phyloP scores from a whole-genome alignment of 2,113 vertebrate species.

The Phrynocephalus versicolor region DNA sequence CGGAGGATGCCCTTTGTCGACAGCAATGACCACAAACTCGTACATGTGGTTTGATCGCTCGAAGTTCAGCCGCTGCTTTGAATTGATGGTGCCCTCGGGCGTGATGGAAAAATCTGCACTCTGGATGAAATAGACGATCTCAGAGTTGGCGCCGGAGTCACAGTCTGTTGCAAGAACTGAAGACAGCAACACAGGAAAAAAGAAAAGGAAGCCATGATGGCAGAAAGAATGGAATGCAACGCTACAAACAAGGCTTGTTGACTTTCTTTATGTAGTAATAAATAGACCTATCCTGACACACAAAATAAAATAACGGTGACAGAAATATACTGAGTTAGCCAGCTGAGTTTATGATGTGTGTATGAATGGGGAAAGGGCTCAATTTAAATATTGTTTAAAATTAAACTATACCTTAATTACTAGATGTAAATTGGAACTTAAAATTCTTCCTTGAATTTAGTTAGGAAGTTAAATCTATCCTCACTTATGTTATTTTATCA shows the following conservation, averaged over 20 bases:
- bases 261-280: not conserved
- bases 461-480: too few species aligned
- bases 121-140: constrained; percentile 84
- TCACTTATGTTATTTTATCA: too few species aligned
- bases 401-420: too few species aligned
- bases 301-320: not conserved
- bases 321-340: too few species aligned
- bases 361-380: too few species aligned
- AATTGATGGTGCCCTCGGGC: constrained; percentile 78
- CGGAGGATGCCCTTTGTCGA: constrained; percentile 83
- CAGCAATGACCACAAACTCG: constrained; percentile 87
- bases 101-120: constrained; percentile 85
- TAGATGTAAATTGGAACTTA: too few species aligned
- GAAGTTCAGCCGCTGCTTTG: constrained; percentile 82
- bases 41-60: constrained; percentile 88
- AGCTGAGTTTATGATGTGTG: too few species aligned
- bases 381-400: too few species aligned
- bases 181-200: constrained; percentile 24
- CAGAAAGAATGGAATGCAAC: not conserved
- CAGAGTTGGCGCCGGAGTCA: constrained; percentile 85
- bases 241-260: not conserved
- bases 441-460: too few species aligned
- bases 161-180: constrained; percentile 87
- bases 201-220: not conserved
- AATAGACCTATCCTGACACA: not conserved